Base-by-base conservation (phyloP, 64 coral and sea anemone genomes). In the Stichodactyla helianthus region DNA sequence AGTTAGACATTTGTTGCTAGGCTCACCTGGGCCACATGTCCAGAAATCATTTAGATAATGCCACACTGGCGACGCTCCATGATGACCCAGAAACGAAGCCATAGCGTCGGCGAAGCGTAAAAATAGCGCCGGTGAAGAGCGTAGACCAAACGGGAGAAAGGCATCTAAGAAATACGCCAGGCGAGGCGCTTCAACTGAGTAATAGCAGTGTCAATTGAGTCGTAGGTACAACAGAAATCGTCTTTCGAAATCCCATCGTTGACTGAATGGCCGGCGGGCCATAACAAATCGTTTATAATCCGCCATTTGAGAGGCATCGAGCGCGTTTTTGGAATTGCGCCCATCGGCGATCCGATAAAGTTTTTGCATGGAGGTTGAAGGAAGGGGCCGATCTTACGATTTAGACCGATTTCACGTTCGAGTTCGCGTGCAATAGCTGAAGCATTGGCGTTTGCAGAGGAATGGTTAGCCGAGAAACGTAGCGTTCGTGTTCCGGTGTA, bases 291-390 rank as follows among this genome's bases (percentile, higher is more conserved):
- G 23, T 71, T 63, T 50, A 86, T 86, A 17, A 86, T 86, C 28
- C 12, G 62, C 84, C 84, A 86, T 53, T 86, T 86, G 10, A 18
- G 10, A 51, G 84, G 84, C 23, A 61, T 28, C 28, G 59, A 86
- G 84, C 67, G 84, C 84, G 71, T 86, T 59, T 70, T 86, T 8
- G 84, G 61, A 13, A 68, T 20, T 65, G 84, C 84, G 67, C 84
- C 84, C 1, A 44, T 44, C 35, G 35, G 35, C 35, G 35, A 44
- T 44, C 35, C 35, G 35, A 44, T 3, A 44, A 52, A 71, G 2
- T 51, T 11, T 7, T 11, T 51, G 67, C 10, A 86, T 19, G 84
- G 59, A 44, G 61, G 59, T 17, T 12, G 25, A 7, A 86, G 22
- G 44, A 65, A 86, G 51, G 84, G 60, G 16, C 50, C 59, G 50